Evolutionary conservation across 2,797 vertebrate species (phyloP), one percentile per base, ranked within the genome.

Genomic region (Fratercula arctica): DNA sequence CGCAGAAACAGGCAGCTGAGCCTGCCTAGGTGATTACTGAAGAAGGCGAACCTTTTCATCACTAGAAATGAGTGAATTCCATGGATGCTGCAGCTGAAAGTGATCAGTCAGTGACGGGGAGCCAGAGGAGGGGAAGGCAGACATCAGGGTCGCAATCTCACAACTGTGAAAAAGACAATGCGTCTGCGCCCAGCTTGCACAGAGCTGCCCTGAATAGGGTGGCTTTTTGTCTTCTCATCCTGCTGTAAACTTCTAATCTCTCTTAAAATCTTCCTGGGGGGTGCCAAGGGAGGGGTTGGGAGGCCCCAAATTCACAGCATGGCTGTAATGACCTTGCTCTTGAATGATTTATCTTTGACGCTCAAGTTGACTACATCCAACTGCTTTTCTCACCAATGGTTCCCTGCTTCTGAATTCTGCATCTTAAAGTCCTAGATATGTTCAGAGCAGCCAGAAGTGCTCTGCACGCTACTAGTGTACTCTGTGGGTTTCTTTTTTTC

Each of bases 261-360:
- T 87, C 48, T 73, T 86, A 64, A 95, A 96, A 85, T 96, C 56
- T 85, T 92, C 64, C 21, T 64, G 45, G 10, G 5, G 56, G 60
- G 78, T 77, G 35, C 18, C 1, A 10, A 90, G 16, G 54, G 48
- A 90, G 43, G 48, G 70, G 48, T 16, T 63, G 63, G 23, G 35
- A 83, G 57, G 56, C 41, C 81, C 56, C 84, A 63, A 9, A 90
- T 85, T 94, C 93, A 89, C 92, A 93, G 90, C 37, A 33, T 60
- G 68, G 9, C 25, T 82, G 18, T 54, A 92, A 79, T 70, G 78
- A 85, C 84, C 68, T 93, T 85, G 39, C 35, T 80, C 78, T 83
- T 93, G 78, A 87, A 60, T 48, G 28, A 51, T 61, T 77, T 92
- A 77, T 60, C 56, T 88, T 89, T 95, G 83, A 93, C 91, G 51